Evolutionary conservation across 2,797 vertebrate species (phyloP).

Genomic region (Macrochelys suwanniensis): DNA sequence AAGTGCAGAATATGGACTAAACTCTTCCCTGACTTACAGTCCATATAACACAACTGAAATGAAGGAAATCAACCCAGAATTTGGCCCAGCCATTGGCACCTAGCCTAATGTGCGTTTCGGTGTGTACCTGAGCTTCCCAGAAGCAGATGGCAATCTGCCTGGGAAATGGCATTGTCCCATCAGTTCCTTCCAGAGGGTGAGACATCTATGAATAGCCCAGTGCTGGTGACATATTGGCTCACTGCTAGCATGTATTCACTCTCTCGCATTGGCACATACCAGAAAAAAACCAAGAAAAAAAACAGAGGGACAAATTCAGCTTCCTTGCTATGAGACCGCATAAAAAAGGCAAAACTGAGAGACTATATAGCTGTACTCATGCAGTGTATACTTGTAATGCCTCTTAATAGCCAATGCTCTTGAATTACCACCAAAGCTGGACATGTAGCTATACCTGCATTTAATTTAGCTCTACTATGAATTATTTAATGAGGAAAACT

Average conservation of each 20-base stretch:
- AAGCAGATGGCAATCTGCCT: background rate
- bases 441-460: background rate
- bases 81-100: background rate
- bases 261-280: rapidly evolving
- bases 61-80: background rate
- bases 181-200: background rate
- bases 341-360: too few species aligned
- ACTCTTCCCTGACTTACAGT: background rate
- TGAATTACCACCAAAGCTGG: background rate
- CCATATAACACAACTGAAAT: background rate
- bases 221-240: rapidly evolving
- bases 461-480: background rate
- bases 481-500: background rate
- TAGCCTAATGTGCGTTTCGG: background rate
- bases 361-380: background rate
- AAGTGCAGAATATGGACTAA: background rate
- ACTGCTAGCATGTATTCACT: rapidly evolving
- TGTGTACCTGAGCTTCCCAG: background rate
- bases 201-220: background rate
- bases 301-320: background rate
- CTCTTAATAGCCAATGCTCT: background rate
- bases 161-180: rapidly evolving
- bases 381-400: background rate
- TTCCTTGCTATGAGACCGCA: background rate
- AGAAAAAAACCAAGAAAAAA: rapidly evolving